Base-by-base conservation (phyloP, 2,113 vertebrate species). In the Oreochromis tanganicae region DNA sequence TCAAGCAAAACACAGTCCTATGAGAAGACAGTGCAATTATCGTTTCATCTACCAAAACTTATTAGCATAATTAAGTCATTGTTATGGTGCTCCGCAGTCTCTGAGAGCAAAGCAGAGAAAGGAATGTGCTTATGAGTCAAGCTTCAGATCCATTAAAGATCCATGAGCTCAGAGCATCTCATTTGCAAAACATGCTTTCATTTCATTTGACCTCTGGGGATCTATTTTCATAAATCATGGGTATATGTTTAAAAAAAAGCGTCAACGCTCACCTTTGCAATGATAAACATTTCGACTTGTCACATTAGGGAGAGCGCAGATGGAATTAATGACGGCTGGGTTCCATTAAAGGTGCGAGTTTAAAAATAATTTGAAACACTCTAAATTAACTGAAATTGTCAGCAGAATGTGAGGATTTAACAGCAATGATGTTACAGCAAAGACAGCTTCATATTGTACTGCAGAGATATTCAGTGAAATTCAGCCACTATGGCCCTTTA, bases 51-150 rank as follows among this genome's bases (percentile, higher is more conserved):
- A 48, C 66, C 75, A 78, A 90, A 84, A 56, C 27, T 14, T 85
- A 86, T 89, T 84, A 87, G 71, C 46, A 83, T 89, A 54, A 79
- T 86, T 68, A 75, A 83, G 82, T 57, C 55, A 48, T 89, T 87
- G 52, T 88, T 56, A 27, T 68, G 50, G 36, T 32, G 11, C 16
- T 48, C 48, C 4, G 48, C 79, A 14, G 9, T 24, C 24, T 14
- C 54, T 29, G 21, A 48, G 56, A 36, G 52, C 3, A 19, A 41
- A 57, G 55, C 13, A 36, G 10, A 88, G 68, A 43, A 85, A 78
- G 14, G 86, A 48, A 75, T 36, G 14, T 56, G 24, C 55, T 38
- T 66, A 10, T 80, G 82, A 80, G 81, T 82, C 80, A 68, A 46
- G 24, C 75, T 56, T 84, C 54, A 63, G 9, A 57, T 87, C 61